Evolutionary conservation across 2,113 vertebrate genomes (phyloP).

Genomic region (Baryphthengus martii): DNA sequence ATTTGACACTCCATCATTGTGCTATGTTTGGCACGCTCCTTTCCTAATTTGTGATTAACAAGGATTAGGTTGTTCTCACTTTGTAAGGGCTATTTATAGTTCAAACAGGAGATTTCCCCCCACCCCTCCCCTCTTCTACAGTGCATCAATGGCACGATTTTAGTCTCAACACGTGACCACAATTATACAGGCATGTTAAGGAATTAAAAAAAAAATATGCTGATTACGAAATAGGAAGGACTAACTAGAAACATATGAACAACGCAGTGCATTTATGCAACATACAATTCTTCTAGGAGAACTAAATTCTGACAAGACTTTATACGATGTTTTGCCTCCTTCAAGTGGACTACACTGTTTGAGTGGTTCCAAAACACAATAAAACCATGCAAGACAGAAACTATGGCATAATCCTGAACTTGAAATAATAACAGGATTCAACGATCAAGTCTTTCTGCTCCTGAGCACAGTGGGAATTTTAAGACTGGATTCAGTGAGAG

Average conservation of each 20-base stretch:
- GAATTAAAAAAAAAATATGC: slow-evolving; percentile 9
- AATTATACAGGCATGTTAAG: slow-evolving; percentile 11
- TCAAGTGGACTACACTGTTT: background rate
- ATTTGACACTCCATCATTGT: background rate
- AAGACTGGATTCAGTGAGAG: background rate
- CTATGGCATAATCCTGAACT: background rate
- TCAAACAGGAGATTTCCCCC: slow-evolving; percentile 4
- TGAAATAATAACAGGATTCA: slow-evolving; percentile 14
- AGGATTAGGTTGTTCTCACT: slow-evolving; percentile 62
- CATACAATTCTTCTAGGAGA: background rate
- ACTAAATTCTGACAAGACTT: background rate
- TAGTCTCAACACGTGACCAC: background rate
- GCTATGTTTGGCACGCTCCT: slow-evolving; percentile 17
- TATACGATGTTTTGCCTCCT: background rate
- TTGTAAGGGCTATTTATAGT: slow-evolving; percentile 48
- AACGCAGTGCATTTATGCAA: background rate
- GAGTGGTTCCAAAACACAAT: background rate
- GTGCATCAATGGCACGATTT: slow-evolving; percentile 38
- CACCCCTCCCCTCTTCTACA: background rate
- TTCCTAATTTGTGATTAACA: slow-evolving; percentile 50
- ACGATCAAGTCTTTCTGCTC: background rate
- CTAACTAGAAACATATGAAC: background rate
- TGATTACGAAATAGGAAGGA: background rate
- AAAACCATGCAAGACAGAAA: background rate
- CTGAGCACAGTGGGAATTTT: background rate